phyloP scores from a whole-genome alignment of 2,797 vertebrate genomes.

The Astyanax mexicanus region DNA sequence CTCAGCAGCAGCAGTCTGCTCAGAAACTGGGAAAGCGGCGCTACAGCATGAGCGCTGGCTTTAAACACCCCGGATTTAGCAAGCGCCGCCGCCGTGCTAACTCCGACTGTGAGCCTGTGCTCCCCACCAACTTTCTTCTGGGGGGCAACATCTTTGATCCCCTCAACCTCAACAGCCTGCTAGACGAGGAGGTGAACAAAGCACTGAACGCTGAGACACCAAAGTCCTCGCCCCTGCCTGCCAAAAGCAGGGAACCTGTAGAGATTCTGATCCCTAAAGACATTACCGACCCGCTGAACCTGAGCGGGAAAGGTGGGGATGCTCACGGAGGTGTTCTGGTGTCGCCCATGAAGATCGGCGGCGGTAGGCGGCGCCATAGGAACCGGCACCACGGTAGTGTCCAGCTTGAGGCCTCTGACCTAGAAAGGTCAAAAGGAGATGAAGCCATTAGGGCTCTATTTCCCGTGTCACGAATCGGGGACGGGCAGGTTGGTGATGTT shows the following conservation, averaged over 20 bases:
- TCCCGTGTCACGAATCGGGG: not conserved
- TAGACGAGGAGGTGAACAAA: conserved; percentile 90
- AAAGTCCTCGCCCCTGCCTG: conserved; percentile 86
- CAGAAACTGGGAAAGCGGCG: conserved; percentile 77
- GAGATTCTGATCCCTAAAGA: conserved; percentile 92
- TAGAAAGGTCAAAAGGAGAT: conserved; percentile 43
- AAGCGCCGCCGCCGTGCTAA: conserved; percentile 83
- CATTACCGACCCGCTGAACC: conserved; percentile 90
- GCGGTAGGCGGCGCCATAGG: conserved; percentile 81
- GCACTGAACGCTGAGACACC: conserved; percentile 86
- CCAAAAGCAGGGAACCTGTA: conserved; percentile 81
- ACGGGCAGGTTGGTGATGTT: conserved; percentile 44
- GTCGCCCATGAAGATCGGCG: conserved; percentile 74
- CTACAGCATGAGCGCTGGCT: conserved; percentile 78
- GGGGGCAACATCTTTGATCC: conserved; percentile 95
- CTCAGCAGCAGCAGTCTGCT: conserved; percentile 40
- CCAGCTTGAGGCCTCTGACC: conserved; percentile 21
- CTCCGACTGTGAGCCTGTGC: conserved; percentile 86
- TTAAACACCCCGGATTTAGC: conserved; percentile 80
- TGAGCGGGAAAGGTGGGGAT: conserved; percentile 73
- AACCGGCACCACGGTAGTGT: conserved; percentile 79
- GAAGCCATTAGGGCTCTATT: conserved; percentile 2
- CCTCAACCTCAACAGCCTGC: conserved; percentile 90
- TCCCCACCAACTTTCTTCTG: conserved; percentile 88
- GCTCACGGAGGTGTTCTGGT: conserved; percentile 66